Conservation (phyloP, 2,797 vertebrate genomes). For the Ptychobarbus kaznakovi region DNA sequence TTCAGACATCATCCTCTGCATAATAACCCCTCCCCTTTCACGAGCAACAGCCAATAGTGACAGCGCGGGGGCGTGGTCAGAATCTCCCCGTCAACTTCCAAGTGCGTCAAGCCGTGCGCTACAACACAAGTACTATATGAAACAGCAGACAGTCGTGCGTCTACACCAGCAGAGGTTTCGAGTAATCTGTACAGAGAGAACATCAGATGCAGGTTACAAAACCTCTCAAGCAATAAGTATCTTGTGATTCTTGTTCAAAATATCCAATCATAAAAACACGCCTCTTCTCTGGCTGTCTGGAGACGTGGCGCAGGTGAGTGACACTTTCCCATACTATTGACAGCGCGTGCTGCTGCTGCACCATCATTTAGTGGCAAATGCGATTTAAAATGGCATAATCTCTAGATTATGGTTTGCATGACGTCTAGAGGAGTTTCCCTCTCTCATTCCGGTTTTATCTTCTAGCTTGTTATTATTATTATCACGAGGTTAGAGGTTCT, state of each 20-base stretch:
- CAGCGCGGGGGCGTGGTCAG: conserved; percentile 3
- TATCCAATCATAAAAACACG: not conserved
- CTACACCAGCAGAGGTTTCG: not conserved
- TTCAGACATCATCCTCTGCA: not conserved
- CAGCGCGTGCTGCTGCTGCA: not conserved
- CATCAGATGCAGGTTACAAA: not conserved
- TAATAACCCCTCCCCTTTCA: conserved; percentile 1
- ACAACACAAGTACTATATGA: not conserved
- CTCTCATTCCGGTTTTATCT: not conserved
- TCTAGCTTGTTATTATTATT: conserved; percentile 3
- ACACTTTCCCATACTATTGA: not conserved
- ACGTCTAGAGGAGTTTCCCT: not conserved
- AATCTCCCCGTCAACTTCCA: conserved; percentile 13
- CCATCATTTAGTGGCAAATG: not conserved
- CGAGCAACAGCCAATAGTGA: conserved; percentile 3
- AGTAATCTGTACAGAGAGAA: not conserved
- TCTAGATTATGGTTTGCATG: not conserved
- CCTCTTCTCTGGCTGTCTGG: not conserved
- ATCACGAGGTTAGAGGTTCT: not conserved
- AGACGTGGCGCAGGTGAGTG: conserved; percentile 48
- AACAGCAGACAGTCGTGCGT: not conserved
- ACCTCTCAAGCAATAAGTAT: not conserved
- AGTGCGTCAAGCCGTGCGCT: conserved; percentile 12
- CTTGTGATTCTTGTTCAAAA: not conserved
- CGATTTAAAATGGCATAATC: not conserved